These are phyloP conservation scores for Drosophila funebris DNA, from an alignment of 1,140 invertebrate species.

Conservation along the genomic window DNA sequence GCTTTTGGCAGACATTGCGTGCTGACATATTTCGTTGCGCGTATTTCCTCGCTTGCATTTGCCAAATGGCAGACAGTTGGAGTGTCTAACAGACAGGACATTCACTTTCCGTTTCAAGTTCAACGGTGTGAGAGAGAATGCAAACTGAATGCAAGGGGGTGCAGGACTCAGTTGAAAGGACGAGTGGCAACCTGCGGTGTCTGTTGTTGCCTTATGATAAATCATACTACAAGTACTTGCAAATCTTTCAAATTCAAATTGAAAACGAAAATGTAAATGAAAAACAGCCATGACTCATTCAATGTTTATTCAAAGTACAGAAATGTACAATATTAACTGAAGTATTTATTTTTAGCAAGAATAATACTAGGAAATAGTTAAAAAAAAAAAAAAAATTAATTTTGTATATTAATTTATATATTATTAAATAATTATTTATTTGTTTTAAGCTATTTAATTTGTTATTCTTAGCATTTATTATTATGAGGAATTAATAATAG, in stretches of 20 bases:
- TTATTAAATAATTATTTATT: too few relatives aligned
- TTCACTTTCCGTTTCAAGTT: constrained; percentile 82
- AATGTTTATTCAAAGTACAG: neutral
- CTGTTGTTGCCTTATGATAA: constrained; percentile 14
- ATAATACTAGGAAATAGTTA: too few relatives aligned
- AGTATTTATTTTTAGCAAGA: too few relatives aligned
- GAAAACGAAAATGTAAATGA: neutral
- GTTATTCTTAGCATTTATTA: too few relatives aligned
- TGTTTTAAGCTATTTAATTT: too few relatives aligned
- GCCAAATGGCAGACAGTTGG: constrained; percentile 61
- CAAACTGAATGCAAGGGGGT: neutral
- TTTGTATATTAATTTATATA: too few relatives aligned
- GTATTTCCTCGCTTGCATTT: constrained; percentile 58
- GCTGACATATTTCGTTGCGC: constrained; percentile 69
- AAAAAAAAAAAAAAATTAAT: too few relatives aligned
- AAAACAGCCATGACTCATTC: neutral
- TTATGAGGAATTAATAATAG: too few relatives aligned
- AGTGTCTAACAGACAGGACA: constrained; percentile 78
- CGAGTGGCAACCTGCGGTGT: neutral
- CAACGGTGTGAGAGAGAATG: constrained; percentile 45
- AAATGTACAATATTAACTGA: too few relatives aligned
- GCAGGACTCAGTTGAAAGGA: neutral
- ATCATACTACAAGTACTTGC: constrained; percentile 3
- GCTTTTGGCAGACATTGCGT: constrained; percentile 72
- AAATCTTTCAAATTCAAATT: constrained; percentile 2